These are phyloP conservation scores for Ictalurus furcatus DNA, from an alignment of 2,113 vertebrate genomes.

Conservation along the genomic window DNA sequence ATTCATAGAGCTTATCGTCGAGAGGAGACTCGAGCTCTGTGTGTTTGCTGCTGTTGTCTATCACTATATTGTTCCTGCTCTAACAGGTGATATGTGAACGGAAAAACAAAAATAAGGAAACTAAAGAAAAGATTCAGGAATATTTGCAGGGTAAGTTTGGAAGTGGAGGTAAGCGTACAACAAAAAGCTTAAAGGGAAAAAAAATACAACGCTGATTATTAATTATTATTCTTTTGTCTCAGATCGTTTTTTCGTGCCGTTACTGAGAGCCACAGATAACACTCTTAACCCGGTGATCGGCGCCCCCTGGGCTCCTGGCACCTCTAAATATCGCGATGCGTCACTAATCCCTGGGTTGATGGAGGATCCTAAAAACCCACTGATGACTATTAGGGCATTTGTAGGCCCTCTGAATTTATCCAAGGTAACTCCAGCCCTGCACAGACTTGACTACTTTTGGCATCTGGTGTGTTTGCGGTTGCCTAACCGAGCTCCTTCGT, in stretches of 20 bases:
- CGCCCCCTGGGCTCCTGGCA: slow-evolving; percentile 78
- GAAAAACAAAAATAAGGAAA: slow-evolving; percentile 81
- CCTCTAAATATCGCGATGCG: not conserved
- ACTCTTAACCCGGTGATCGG: slow-evolving; percentile 88
- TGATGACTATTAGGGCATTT: slow-evolving; percentile 86
- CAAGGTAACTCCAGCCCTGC: slow-evolving; percentile 16
- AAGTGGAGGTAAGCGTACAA: not conserved
- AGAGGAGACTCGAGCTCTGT: not conserved
- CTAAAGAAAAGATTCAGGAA: slow-evolving; percentile 84
- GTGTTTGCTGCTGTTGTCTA: not conserved
- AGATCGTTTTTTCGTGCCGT: slow-evolving; percentile 91
- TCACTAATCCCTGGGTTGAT: slow-evolving; percentile 69
- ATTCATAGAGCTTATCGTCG: not conserved
- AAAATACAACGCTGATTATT: not conserved
- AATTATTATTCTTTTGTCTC: slow-evolving; percentile 17
- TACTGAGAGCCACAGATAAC: slow-evolving; percentile 90
- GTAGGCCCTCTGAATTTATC: slow-evolving; percentile 89
- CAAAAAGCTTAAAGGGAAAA: not conserved
- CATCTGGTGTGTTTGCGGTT: not conserved
- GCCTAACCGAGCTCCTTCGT: slow-evolving; percentile 8
- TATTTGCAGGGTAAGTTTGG: slow-evolving; percentile 85
- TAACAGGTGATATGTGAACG: slow-evolving; percentile 92
- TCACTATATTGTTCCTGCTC: not conserved
- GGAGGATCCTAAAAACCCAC: slow-evolving; percentile 82
- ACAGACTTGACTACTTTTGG: not conserved